A percentile compares a stretch with the other conserved stretches of the same genome.
Conservation (phyloP, 2,113 vertebrate species). For the Rhodinocichla rosea region DNA sequence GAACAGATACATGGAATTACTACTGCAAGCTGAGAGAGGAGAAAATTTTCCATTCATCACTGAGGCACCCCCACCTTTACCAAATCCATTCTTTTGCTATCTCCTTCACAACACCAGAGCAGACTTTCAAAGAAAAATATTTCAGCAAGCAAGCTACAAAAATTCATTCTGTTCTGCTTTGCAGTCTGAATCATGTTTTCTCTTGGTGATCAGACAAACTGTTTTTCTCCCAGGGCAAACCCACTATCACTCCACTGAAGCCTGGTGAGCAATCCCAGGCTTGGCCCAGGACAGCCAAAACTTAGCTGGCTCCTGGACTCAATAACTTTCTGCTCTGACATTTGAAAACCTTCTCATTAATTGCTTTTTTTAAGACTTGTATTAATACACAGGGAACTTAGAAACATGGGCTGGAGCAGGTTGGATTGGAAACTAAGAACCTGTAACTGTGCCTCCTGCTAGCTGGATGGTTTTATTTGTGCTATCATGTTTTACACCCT, state of each 20-base stretch:
- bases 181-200: neutral
- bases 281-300: neutral
- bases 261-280: neutral
- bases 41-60: neutral
- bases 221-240: neutral
- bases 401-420: neutral
- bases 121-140: neutral
- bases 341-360: neutral
- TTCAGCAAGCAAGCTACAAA: neutral
- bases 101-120: accelerated
- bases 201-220: neutral
- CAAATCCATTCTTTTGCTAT: neutral
- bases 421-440: neutral
- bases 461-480: neutral
- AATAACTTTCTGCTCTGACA: neutral
- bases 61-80: neutral
- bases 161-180: neutral
- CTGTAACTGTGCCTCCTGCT: neutral
- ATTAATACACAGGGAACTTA: neutral
- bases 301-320: neutral
- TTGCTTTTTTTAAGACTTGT: neutral
- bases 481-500: neutral
- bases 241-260: neutral
- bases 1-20: neutral
- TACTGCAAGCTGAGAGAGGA: neutral